Evolutionary conservation across 1,140 invertebrate species (phyloP), one percentile per base, ranked within the genome.

Genomic region (Drosophila azteca): DNA sequence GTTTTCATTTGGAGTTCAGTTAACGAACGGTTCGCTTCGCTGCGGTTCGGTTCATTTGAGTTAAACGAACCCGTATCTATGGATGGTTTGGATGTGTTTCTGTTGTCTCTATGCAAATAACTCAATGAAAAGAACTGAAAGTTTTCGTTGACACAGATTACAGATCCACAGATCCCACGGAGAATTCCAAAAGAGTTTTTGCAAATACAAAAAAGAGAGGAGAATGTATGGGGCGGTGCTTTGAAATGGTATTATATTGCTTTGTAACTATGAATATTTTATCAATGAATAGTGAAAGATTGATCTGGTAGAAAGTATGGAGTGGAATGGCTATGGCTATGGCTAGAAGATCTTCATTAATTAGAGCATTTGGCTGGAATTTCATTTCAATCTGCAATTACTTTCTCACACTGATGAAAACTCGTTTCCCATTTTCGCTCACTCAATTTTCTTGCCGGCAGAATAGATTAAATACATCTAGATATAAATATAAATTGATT

Each of bases 101-200:
- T 69, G 64, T 69, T 69, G 66, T 69, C 13, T 73, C 52, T 63
- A 77, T 81, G 73, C 66, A 73, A 82, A 82, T 78, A 39, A 9
- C 26, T 39, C 43, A 20, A 82, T 49, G 54, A 57, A 71, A 55
- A 59, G 79, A 78, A 82, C 83, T 82, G 79, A 82, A 82, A 83
- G 79, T 82, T 74, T 74, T 65, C 79, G 79, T 82, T 78, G 79
- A 74, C 79, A 78, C 75, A 83, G 79, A 78, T 78, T 22, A 35
- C 52, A 82, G 79, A 77, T n/a, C 72, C 29, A 35, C 52, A 11
- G 31, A 39, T 39, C 2, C 11, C 31, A 11, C 11, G 67, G 77
- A 77, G 62, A 82, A 70, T 81, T 61, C 39, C 50, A 78, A 78
- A 74, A 39, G 35, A 45, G 59, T 44, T 59, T 53, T 48, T 1